These are phyloP conservation scores for Hemibagrus guttatus DNA, from an alignment of 2,797 vertebrate genomes.

Conservation along the genomic window DNA sequence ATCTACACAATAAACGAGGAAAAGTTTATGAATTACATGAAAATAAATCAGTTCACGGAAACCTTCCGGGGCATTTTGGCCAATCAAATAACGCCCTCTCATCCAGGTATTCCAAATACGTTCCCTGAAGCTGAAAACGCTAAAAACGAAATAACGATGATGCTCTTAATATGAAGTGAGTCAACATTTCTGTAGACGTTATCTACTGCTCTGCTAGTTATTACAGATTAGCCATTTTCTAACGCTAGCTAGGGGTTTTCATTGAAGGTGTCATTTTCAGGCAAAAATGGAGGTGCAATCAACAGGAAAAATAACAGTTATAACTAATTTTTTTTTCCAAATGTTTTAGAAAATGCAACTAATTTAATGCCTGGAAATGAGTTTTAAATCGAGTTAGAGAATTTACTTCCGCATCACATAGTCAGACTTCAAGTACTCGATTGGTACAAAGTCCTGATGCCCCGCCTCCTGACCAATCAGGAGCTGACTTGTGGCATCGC, in stretches of 20 bases:
- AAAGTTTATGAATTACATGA: not conserved
- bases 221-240: not conserved
- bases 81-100: not conserved
- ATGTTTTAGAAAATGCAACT: not conserved
- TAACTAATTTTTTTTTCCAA: not conserved
- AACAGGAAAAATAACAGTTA: not conserved
- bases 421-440: not conserved
- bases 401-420: not conserved
- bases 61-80: not conserved
- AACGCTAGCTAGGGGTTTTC: not conserved
- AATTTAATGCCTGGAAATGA: not conserved
- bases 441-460: not conserved
- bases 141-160: not conserved
- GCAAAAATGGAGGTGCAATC: not conserved
- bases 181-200: not conserved
- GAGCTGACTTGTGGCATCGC: slow-evolving; percentile 39
- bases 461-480: slow-evolving; percentile 35
- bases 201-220: not conserved
- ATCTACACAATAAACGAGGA: not conserved
- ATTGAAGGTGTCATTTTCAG: not conserved
- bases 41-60: not conserved
- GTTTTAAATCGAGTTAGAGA: not conserved
- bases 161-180: not conserved
- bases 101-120: not conserved
- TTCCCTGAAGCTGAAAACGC: not conserved